Percentiles rank a stretch among this genome's conserved stretches.
Evolutionary conservation across 2,113 vertebrate species (phyloP).

Genomic region (Geothlypis trichas): DNA sequence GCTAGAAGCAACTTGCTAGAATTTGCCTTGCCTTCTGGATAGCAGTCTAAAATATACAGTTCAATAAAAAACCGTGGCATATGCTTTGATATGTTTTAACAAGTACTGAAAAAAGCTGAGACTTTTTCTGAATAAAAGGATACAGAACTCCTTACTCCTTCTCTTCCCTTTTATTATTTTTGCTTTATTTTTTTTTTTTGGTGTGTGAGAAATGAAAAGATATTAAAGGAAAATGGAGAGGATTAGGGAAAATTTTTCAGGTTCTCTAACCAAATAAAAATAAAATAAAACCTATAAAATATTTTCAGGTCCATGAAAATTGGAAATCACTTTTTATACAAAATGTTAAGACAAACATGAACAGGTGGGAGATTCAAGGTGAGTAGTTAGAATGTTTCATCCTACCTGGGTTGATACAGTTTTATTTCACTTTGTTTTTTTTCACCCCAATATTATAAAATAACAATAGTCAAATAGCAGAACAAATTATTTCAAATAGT

Average conservation of each 20-base stretch:
- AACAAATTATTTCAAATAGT: neutral
- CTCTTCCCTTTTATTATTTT: neutral
- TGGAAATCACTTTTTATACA: neutral
- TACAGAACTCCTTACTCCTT: neutral
- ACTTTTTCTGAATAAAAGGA: neutral
- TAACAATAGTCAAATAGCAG: neutral
- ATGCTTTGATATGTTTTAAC: neutral
- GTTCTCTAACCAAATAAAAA: neutral
- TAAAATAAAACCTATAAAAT: neutral
- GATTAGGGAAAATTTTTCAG: neutral
- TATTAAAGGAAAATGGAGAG: neutral
- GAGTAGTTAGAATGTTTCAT: neutral
- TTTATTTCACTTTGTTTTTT: neutral
- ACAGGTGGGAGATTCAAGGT: neutral
- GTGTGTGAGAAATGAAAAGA: neutral
- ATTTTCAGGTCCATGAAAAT: neutral
- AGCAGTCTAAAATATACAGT: neutral
- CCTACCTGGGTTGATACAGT: neutral
- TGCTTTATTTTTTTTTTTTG: neutral
- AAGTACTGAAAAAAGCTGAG: neutral
- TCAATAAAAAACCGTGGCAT: neutral
- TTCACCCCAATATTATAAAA: neutral
- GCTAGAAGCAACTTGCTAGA: neutral
- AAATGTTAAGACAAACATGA: neutral
- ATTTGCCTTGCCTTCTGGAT: neutral